A percentile compares a stretch with the other conserved stretches of the same genome.
Conservation (phyloP, 2,888 invertebrate species). For the Salticus scenicus region DNA sequence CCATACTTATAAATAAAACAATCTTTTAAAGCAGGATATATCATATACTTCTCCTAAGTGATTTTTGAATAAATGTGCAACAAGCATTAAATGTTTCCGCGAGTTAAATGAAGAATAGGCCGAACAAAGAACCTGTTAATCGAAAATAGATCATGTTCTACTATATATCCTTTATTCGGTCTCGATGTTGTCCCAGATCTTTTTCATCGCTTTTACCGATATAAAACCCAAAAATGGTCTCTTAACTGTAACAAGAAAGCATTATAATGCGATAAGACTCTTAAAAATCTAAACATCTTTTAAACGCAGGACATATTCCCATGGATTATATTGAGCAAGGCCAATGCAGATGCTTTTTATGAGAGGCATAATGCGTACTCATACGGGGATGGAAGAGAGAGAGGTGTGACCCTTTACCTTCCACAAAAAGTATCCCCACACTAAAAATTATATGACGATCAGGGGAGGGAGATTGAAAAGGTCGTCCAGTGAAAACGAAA, state of each 20-base stretch:
- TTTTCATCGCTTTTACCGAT: no score
- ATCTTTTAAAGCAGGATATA: no score
- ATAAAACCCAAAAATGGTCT: background rate
- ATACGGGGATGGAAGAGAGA: background rate
- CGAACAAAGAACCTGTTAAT: no score
- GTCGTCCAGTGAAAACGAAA: background rate
- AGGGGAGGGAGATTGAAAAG: background rate
- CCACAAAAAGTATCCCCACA: conserved; percentile 6
- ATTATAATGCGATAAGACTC: background rate
- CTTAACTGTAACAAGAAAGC: background rate
- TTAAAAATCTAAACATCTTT: background rate
- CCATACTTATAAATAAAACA: no score
- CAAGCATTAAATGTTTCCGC: no score
- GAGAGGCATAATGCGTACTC: background rate
- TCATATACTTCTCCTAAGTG: no score
- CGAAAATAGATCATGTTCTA: no score
- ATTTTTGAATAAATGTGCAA: no score
- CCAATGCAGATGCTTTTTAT: background rate
- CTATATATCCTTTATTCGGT: no score
- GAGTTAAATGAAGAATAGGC: no score
- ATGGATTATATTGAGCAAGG: background rate
- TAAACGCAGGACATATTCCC: background rate
- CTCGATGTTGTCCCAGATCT: no score
- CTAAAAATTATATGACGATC: background rate
- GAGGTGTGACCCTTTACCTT: background rate